phyloP scores from a whole-genome alignment of 2,797 vertebrate genomes.

The Australoheros facetus region DNA sequence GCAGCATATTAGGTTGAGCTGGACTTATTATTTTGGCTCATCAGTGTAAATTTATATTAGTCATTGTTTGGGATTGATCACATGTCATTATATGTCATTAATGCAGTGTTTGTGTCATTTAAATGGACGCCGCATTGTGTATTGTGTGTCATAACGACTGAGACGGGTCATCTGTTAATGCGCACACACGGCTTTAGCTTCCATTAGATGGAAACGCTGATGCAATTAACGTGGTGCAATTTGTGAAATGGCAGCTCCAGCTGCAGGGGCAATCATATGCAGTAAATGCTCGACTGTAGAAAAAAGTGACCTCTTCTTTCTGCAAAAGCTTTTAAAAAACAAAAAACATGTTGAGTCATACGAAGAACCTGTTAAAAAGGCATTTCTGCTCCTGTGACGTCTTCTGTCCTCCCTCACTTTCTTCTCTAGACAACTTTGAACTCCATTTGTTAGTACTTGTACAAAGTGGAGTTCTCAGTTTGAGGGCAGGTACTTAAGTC shows the following conservation, averaged over 20 bases:
- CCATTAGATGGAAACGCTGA: slow-evolving; percentile 28
- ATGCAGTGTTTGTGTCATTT: slow-evolving; percentile 10
- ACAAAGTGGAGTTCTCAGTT: background rate
- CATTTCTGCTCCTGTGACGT: background rate
- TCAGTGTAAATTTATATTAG: background rate
- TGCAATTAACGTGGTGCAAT: slow-evolving; percentile 36
- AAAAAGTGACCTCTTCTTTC: slow-evolving; percentile 16
- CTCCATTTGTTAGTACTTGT: slow-evolving; percentile 22
- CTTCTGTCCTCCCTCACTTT: background rate
- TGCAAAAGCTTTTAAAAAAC: background rate
- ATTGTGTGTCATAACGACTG: background rate
- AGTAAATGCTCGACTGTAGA: slow-evolving; percentile 3
- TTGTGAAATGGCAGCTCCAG: slow-evolving; percentile 27
- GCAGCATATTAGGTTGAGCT: background rate
- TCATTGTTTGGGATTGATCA: background rate
- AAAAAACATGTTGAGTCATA: background rate
- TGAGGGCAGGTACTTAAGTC: slow-evolving; percentile 7
- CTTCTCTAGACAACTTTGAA: slow-evolving; percentile 6
- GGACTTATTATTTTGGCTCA: background rate
- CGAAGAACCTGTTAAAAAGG: slow-evolving; percentile 5
- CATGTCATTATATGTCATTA: background rate
- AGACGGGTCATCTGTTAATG: slow-evolving; percentile 1
- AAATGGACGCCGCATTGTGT: background rate
- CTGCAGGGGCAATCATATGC: slow-evolving; percentile 7
- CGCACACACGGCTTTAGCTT: background rate